phyloP scores from a whole-genome alignment of 2,113 vertebrate genomes.

The Crotalus helleri region DNA sequence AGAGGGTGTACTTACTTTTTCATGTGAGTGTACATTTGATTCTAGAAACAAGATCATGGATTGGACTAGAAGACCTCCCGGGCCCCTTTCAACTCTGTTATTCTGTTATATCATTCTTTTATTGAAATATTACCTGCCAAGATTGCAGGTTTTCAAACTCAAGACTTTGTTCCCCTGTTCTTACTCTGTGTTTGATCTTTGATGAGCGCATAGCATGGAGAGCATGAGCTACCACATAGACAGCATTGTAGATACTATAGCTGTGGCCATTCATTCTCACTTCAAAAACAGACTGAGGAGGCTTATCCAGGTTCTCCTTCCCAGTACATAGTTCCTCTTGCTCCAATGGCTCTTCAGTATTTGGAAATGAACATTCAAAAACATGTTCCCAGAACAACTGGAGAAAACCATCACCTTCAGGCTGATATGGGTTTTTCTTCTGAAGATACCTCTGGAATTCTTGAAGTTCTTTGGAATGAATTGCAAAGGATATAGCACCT shows the following conservation, averaged over 20 bases:
- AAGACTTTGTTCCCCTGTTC: neutral
- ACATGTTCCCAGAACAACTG: neutral
- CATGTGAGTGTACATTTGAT: no score
- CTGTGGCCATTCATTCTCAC: slow-evolving; percentile 1
- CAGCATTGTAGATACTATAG: slow-evolving; percentile 4
- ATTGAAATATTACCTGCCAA: neutral
- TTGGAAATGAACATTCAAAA: neutral
- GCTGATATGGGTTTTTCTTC: neutral
- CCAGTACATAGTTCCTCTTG: neutral
- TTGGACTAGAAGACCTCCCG: neutral
- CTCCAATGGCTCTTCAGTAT: no score
- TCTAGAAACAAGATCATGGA: no score
- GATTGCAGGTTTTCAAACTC: neutral
- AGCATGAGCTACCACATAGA: neutral
- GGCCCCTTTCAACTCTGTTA: neutral
- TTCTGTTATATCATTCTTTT: neutral
- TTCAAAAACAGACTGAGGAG: neutral
- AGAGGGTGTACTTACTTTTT: no score
- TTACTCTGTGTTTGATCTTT: neutral
- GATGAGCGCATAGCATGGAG: neutral
- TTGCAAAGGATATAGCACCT: neutral
- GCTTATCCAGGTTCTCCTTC: neutral
- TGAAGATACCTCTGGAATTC: neutral
- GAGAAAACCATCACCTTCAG: neutral
- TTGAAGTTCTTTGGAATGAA: neutral